These are phyloP conservation scores for Helicoverpa assulta DNA, from an alignment of 2,888 invertebrate genomes.

Conservation along the genomic window DNA sequence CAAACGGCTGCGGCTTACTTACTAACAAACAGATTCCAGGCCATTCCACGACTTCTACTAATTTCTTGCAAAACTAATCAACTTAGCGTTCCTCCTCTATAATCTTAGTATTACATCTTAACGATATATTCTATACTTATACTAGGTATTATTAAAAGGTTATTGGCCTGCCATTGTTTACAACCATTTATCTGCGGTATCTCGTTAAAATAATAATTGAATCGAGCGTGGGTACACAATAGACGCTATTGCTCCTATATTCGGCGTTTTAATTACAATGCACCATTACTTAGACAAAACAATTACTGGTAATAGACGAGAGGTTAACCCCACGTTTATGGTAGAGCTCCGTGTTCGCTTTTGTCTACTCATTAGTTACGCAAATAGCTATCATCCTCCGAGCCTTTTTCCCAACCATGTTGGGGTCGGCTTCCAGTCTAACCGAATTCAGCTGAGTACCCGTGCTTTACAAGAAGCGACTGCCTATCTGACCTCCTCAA, in stretches of 20 bases:
- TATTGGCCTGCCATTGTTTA: conserved; percentile 66
- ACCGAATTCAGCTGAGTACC: too few relatives aligned
- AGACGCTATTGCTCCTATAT: conserved; percentile 46
- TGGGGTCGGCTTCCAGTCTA: too few relatives aligned
- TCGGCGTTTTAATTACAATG: conserved; percentile 54
- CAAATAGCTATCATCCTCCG: conserved; percentile 31
- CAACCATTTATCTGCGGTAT: conserved; percentile 65
- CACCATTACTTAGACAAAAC: conserved; percentile 43
- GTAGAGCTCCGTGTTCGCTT: conserved; percentile 33
- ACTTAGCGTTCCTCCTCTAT: conserved; percentile 14
- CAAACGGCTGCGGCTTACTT: conserved; percentile 28
- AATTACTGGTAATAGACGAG: conserved; percentile 27
- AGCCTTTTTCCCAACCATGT: too few relatives aligned
- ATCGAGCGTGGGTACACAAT: conserved; percentile 65
- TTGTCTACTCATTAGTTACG: conserved; percentile 37
- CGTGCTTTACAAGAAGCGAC: too few relatives aligned
- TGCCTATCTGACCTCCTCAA: too few relatives aligned
- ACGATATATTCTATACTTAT: conserved; percentile 46
- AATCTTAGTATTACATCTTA: conserved; percentile 41
- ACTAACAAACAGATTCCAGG: conserved; percentile 17
- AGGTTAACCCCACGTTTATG: conserved; percentile 12
- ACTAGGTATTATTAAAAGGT: conserved; percentile 64
- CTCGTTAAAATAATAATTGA: conserved; percentile 70
- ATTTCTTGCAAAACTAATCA: conserved; percentile 25
- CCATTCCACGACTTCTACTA: conserved; percentile 10